Evolutionary conservation across 1,140 invertebrate genomes (phyloP).

Genomic region (Radopholus similis): DNA sequence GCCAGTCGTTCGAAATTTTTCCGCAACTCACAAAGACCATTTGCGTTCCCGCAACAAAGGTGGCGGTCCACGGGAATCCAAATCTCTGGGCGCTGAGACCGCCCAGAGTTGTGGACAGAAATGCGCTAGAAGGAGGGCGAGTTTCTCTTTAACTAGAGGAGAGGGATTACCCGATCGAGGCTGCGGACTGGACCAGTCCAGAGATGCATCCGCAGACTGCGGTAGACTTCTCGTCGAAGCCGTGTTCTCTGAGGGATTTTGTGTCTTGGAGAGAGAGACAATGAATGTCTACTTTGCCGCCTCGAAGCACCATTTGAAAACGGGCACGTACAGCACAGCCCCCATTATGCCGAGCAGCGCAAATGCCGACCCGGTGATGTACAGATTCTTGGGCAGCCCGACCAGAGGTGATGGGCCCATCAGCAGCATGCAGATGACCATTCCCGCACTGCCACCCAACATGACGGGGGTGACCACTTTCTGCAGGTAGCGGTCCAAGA

Average conservation of each 20-base stretch:
- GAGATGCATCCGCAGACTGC: constrained; percentile 4
- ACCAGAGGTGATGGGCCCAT: constrained; percentile 8
- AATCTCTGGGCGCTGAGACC: constrained; percentile 39
- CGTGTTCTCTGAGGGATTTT: neutral
- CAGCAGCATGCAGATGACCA: neutral
- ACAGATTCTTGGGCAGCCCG: constrained; percentile 1
- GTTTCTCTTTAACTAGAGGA: neutral
- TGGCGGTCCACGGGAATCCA: constrained; percentile 44
- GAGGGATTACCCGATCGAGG: constrained; percentile 1
- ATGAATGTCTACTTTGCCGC: neutral
- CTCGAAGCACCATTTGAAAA: constrained; percentile 20
- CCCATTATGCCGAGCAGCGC: neutral
- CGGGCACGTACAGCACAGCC: neutral
- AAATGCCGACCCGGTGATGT: neutral
- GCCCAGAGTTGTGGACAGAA: constrained; percentile 38
- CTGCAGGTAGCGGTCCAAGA: constrained; percentile 1
- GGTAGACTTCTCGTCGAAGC: neutral
- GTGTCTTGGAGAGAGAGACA: neutral
- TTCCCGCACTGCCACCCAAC: neutral
- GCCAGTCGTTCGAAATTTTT: neutral
- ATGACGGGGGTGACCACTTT: neutral
- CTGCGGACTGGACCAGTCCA: neutral
- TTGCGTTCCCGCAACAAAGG: constrained; percentile 22
- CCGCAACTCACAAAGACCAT: neutral
- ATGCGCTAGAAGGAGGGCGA: neutral